phyloP scores from a whole-genome alignment of 2,113 vertebrate genomes.

The Alectura lathami region DNA sequence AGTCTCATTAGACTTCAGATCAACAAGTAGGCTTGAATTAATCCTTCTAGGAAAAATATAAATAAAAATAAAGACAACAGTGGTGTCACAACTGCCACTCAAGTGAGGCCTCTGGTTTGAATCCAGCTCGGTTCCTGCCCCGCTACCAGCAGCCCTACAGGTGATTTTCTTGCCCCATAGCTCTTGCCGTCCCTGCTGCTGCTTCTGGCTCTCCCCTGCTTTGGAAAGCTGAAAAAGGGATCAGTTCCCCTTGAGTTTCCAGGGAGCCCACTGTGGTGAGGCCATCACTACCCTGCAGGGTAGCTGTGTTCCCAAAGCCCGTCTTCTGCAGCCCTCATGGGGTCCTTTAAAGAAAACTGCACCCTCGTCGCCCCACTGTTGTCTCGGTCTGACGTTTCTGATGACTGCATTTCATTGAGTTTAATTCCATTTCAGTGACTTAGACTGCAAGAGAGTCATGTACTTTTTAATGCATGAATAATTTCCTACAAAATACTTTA shows the following conservation, averaged over 20 bases:
- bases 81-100: neutral
- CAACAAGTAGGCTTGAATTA: neutral
- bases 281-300: neutral
- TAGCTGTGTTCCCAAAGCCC: neutral
- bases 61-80: neutral
- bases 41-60: neutral
- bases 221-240: neutral
- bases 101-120: neutral
- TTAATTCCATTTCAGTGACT: neutral
- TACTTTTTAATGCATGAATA: slow-evolving; percentile 34
- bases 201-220: neutral
- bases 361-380: accelerated
- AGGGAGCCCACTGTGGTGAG: neutral
- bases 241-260: neutral
- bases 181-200: neutral
- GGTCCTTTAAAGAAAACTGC: neutral
- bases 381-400: neutral
- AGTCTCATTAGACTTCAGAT: neutral
- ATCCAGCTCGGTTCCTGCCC: neutral
- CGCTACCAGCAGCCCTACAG: neutral
- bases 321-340: neutral
- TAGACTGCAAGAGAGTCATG: neutral
- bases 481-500: slow-evolving; percentile 38
- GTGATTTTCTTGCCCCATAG: neutral
- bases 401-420: neutral